phyloP scores from a whole-genome alignment of 1,140 invertebrate genomes.

The Drosophila lini region DNA sequence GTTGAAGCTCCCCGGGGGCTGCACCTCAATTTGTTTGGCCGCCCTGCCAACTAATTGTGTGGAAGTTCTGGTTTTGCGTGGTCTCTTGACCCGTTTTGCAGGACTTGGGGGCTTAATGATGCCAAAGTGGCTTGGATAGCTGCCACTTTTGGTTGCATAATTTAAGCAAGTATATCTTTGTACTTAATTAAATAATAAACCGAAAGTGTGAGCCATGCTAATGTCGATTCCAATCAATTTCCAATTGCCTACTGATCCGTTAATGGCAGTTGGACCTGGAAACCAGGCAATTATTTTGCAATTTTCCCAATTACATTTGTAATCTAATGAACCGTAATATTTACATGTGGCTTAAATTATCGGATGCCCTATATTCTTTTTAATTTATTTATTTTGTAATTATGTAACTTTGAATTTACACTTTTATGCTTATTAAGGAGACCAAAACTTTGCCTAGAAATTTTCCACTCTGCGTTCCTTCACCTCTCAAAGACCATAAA shows the following conservation, averaged over 20 bases:
- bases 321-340: slow-evolving; percentile 1
- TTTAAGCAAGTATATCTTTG: slow-evolving; percentile 1
- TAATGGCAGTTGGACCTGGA: not conserved
- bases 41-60: slow-evolving; percentile 72
- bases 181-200: slow-evolving; percentile 27
- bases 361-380: too few species aligned
- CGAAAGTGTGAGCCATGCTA: not conserved
- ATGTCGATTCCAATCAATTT: not conserved
- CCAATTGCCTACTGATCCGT: not conserved
- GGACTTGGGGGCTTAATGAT: slow-evolving; percentile 21
- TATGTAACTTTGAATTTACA: not conserved
- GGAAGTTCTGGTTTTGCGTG: slow-evolving; percentile 46
- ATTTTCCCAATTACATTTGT: slow-evolving; percentile 8
- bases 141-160: slow-evolving; percentile 32
- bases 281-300: slow-evolving; percentile 7
- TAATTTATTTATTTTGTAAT: not conserved
- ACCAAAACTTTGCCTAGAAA: not conserved
- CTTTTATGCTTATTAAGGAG: not conserved
- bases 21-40: slow-evolving; percentile 68
- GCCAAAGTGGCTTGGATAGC: slow-evolving; percentile 33
- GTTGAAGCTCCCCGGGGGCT: slow-evolving; percentile 25
- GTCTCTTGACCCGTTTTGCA: slow-evolving; percentile 21
- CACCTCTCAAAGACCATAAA: slow-evolving; percentile 6
- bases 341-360: not conserved
- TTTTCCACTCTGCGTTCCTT: not conserved